Evolutionary conservation across 2,113 vertebrate species (phyloP).

Genomic region (Corythoichthys haematopterus): DNA sequence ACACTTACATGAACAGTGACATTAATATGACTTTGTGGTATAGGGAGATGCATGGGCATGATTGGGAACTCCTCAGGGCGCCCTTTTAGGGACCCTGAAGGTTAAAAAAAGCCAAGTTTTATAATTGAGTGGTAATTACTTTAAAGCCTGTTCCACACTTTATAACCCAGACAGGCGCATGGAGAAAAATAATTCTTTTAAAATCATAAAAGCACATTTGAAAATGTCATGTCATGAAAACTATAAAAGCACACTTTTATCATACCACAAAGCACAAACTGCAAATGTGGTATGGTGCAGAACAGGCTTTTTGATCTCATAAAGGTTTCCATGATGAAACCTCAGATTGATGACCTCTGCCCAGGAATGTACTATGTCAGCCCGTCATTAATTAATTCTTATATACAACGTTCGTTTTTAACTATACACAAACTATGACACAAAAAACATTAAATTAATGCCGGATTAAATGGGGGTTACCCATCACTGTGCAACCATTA

Average conservation of each 20-base stretch:
- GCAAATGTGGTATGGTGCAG: not conserved
- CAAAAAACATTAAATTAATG: no score
- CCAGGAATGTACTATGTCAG: not conserved
- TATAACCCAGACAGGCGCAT: not conserved
- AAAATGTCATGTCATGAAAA: not conserved
- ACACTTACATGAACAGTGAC: slow-evolving; percentile 12
- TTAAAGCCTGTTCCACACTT: not conserved
- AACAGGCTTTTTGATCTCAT: not conserved
- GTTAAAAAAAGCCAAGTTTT: not conserved
- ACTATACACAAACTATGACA: no score
- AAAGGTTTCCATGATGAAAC: not conserved
- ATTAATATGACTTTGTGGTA: slow-evolving; percentile 3
- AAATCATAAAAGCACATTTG: not conserved
- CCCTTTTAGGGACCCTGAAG: not conserved
- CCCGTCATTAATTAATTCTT: not conserved
- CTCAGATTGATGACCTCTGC: not conserved
- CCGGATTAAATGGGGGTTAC: no score
- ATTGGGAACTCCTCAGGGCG: slow-evolving; percentile 11
- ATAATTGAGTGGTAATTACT: not conserved
- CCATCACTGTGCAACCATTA: no score
- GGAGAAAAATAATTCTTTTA: not conserved
- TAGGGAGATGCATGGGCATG: not conserved
- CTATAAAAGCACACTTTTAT: no score
- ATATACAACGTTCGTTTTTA: no score
- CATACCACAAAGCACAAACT: not conserved